These are phyloP conservation scores for Xylota segnis DNA, from an alignment of 2,888 invertebrate genomes.

Conservation along the genomic window DNA sequence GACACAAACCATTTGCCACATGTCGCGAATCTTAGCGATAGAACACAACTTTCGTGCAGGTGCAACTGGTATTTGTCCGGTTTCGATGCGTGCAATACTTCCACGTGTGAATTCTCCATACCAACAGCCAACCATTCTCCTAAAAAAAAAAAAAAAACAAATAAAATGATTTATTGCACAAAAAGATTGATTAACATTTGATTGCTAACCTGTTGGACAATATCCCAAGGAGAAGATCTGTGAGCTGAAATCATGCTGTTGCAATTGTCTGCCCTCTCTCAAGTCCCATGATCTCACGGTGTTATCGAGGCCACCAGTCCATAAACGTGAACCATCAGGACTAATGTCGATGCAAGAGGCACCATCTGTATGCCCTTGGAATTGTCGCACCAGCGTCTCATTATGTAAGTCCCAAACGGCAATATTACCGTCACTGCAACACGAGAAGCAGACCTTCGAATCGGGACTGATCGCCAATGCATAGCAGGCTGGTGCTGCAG, in stretches of 20 bases:
- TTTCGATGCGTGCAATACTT: constrained; percentile 95
- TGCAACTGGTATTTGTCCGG: constrained; percentile 98
- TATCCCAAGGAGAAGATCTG: constrained; percentile 94
- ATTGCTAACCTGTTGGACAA: constrained; percentile 91
- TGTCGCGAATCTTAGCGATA: constrained; percentile 97
- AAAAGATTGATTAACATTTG: constrained; percentile 87
- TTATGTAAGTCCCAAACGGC: constrained; percentile 98
- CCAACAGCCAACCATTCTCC: constrained; percentile 99
- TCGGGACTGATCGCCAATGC: constrained; percentile 98
- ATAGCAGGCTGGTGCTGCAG: constrained; percentile 98
- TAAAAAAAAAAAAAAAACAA: constrained; percentile 79
- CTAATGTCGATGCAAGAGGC: constrained; percentile 99
- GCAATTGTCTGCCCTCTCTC: constrained; percentile 95
- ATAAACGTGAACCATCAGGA: constrained; percentile 94
- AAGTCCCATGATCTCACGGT: constrained; percentile 99
- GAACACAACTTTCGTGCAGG: constrained; percentile 98
- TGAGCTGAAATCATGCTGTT: constrained; percentile 97
- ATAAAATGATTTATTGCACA: constrained; percentile 88
- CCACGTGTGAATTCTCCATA: constrained; percentile 99
- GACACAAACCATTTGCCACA: constrained; percentile 99
- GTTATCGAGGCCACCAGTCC: constrained; percentile 98
- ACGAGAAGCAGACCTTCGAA: constrained; percentile 98
- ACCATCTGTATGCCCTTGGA: constrained; percentile 98
- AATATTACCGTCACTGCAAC: constrained; percentile 99
- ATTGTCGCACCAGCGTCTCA: constrained; percentile 96